Conservation (phyloP, 2,888 invertebrate genomes). For the Aphodius sticticus region DNA sequence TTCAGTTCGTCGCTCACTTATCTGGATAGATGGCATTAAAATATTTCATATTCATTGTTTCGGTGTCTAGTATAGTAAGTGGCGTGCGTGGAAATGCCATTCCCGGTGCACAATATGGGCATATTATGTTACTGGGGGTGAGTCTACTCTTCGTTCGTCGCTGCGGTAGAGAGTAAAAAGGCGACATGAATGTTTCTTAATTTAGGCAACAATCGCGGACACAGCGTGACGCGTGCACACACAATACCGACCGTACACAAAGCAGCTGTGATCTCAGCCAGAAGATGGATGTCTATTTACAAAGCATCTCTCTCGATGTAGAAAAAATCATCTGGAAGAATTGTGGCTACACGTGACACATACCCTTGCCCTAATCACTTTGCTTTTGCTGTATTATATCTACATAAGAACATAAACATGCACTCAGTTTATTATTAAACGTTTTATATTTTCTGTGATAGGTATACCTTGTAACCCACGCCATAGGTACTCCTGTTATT, state of each 20-base stretch:
- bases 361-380: background rate
- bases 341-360: background rate
- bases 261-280: constrained; percentile 34
- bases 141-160: background rate
- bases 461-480: too few species aligned
- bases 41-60: background rate
- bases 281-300: constrained; percentile 28
- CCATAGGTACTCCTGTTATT: too few species aligned
- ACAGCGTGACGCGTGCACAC: constrained; percentile 40
- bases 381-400: too few species aligned
- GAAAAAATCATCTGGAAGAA: background rate
- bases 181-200: constrained; percentile 42
- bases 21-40: background rate
- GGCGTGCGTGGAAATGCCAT: background rate
- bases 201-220: constrained; percentile 43
- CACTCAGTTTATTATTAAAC: too few species aligned
- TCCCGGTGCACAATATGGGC: constrained; percentile 17
- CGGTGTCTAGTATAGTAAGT: background rate
- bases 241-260: constrained; percentile 36
- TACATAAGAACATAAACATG: too few species aligned
- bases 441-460: too few species aligned
- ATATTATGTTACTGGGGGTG: constrained; percentile 21
- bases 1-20: background rate
- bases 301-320: constrained; percentile 15
- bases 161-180: constrained; percentile 13